Evolutionary conservation across 1,140 invertebrate species (phyloP).

Genomic region (Ips nitidus): DNA sequence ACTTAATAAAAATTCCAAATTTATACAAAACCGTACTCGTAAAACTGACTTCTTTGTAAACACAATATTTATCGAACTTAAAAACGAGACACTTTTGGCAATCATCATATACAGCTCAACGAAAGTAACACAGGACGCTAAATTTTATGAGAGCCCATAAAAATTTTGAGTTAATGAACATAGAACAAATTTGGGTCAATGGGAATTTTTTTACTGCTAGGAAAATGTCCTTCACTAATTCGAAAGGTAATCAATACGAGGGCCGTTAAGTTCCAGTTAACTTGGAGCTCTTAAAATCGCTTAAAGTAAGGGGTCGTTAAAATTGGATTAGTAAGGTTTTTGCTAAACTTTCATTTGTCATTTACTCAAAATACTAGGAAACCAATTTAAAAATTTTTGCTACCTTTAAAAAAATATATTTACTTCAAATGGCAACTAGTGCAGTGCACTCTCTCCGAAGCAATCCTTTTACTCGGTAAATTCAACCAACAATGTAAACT

Average conservation of each 20-base stretch:
- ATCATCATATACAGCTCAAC: neutral
- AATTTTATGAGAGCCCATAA: slow-evolving; percentile 15
- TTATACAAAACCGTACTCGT: slow-evolving; percentile 22
- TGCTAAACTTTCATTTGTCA: slow-evolving; percentile 22
- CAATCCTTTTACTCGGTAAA: slow-evolving; percentile 12
- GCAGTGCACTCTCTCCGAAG: neutral
- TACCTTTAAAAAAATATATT: neutral
- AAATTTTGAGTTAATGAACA: slow-evolving; percentile 9
- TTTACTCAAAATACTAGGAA: no score
- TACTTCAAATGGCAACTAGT: neutral
- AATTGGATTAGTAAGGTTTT: slow-evolving; percentile 24
- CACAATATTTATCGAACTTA: slow-evolving; percentile 22
- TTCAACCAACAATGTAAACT: slow-evolving; percentile 33
- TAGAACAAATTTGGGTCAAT: neutral
- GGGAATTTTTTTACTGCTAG: neutral
- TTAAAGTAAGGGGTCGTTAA: slow-evolving; percentile 19
- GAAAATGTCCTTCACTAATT: neutral
- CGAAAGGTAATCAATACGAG: neutral
- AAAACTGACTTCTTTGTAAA: slow-evolving; percentile 26
- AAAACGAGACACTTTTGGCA: slow-evolving; percentile 11
- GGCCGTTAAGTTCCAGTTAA: neutral
- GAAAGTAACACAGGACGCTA: neutral
- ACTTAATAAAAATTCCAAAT: slow-evolving; percentile 27
- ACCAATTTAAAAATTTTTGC: neutral
- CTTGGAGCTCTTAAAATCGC: slow-evolving; percentile 1